Percentiles rank a stretch among this genome's conserved stretches.
phyloP scores from a whole-genome alignment of 2,888 invertebrate genomes.

The Melinaea marsaeus region DNA sequence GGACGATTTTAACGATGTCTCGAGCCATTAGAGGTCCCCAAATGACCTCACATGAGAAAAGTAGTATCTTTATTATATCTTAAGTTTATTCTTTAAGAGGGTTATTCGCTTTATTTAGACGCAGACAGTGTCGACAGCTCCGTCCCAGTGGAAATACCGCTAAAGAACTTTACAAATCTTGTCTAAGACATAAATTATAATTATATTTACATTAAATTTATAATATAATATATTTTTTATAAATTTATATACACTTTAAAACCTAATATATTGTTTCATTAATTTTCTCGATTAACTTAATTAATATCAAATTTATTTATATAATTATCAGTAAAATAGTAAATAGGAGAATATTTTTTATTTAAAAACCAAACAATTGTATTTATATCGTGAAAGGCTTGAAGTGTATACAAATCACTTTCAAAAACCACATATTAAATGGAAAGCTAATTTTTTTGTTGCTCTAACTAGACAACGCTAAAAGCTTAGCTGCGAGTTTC shows the following conservation, averaged over 20 bases:
- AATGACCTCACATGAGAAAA: slow-evolving; percentile 25
- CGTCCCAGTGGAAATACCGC: slow-evolving; percentile 39
- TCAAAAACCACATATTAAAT: slow-evolving; percentile 21
- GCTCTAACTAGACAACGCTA: slow-evolving; percentile 35
- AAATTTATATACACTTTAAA: too few relatives aligned
- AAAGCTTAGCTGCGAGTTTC: slow-evolving; percentile 38
- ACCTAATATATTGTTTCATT: too few relatives aligned
- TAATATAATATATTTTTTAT: too few relatives aligned
- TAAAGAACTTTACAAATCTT: slow-evolving; percentile 37
- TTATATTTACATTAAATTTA: too few relatives aligned
- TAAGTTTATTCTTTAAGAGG: slow-evolving; percentile 35
- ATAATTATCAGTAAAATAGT: too few relatives aligned
- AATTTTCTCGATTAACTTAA: too few relatives aligned
- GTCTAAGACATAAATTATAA: slow-evolving; percentile 36
- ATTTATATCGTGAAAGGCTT: too few relatives aligned
- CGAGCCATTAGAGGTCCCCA: slow-evolving; percentile 16
- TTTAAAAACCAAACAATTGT: too few relatives aligned
- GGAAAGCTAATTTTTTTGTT: slow-evolving; percentile 30
- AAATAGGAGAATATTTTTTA: too few relatives aligned
- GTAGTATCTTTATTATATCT: slow-evolving; percentile 33
- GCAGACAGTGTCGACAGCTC: slow-evolving; percentile 39
- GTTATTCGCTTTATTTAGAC: slow-evolving; percentile 38
- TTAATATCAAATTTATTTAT: too few relatives aligned
- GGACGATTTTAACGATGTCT: slow-evolving; percentile 7
- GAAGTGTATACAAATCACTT: slow-evolving; percentile 18